Conservation (phyloP, 2,888 invertebrate genomes). For the Phasia obesa region DNA sequence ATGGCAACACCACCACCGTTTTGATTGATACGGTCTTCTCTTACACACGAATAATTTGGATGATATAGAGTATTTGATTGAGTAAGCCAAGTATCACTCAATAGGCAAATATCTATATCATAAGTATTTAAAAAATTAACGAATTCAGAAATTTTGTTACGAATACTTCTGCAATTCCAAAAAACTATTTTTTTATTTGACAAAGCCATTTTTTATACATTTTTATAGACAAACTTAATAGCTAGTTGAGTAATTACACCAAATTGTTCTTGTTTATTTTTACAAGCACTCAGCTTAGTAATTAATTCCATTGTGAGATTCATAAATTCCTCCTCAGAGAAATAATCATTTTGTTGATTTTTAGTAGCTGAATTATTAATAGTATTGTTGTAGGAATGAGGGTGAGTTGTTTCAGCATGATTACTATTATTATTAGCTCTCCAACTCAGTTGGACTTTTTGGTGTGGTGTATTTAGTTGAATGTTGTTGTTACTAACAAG, state of each 20-base stretch:
- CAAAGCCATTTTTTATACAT: constrained; percentile 14
- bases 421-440: not conserved
- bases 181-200: constrained; percentile 2
- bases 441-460: not conserved
- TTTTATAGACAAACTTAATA: constrained; percentile 31
- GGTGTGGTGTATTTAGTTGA: not conserved
- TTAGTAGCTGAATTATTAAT: too few relatives aligned
- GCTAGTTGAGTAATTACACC: constrained; percentile 16
- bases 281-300: not conserved
- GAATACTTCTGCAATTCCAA: not conserved
- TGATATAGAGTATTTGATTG: constrained; percentile 21
- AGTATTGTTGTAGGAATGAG: not conserved
- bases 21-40: constrained; percentile 24
- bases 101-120: constrained; percentile 18
- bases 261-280: constrained; percentile 15
- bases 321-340: constrained; percentile 24
- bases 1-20: constrained; percentile 33
- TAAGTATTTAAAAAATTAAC: not conserved
- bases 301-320: constrained; percentile 27
- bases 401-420: not conserved
- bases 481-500: not conserved
- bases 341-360: too few relatives aligned
- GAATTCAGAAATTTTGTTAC: not conserved
- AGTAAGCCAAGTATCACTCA: constrained; percentile 27
- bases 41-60: constrained; percentile 35